Percentiles rank a stretch among this genome's conserved stretches.
Conservation (phyloP, 2,888 invertebrate species). For the Dermolepida albohirtum region DNA sequence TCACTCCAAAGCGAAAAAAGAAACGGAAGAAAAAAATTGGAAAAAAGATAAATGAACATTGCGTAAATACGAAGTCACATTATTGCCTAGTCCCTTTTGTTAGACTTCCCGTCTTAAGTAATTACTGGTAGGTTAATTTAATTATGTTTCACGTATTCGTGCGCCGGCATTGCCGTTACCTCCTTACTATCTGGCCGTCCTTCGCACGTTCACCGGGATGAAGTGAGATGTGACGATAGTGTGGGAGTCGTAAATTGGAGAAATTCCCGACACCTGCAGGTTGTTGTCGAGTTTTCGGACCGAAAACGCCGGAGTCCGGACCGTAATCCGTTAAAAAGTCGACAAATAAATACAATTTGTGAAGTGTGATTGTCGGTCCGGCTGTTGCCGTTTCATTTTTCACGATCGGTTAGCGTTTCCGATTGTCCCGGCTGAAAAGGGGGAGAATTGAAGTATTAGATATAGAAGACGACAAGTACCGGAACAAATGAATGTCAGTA, state of each 20-base stretch:
- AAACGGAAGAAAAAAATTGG: constrained; percentile 1
- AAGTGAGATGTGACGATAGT: constrained; percentile 32
- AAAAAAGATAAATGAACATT: constrained; percentile 24
- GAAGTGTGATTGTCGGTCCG: constrained; percentile 47
- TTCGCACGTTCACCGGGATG: constrained; percentile 1
- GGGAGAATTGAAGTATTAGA: background rate
- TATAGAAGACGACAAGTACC: constrained; percentile 8
- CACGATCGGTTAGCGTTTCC: constrained; percentile 35
- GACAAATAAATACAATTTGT: constrained; percentile 55
- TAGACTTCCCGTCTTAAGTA: constrained; percentile 59
- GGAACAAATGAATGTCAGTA: constrained; percentile 21
- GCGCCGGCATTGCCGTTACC: constrained; percentile 11
- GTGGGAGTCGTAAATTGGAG: constrained; percentile 43
- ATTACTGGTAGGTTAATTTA: constrained; percentile 56
- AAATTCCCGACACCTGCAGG: constrained; percentile 52
- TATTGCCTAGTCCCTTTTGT: constrained; percentile 52
- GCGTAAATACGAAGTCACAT: constrained; percentile 8
- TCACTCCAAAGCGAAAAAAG: constrained; percentile 4
- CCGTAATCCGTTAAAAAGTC: constrained; percentile 56
- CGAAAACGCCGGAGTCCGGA: constrained; percentile 51
- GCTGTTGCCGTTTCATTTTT: constrained; percentile 39
- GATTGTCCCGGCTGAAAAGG: constrained; percentile 21
- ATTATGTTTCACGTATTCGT: constrained; percentile 54
- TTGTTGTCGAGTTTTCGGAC: constrained; percentile 51
- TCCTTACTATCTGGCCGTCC: background rate